Percentiles rank a stretch among this genome's conserved stretches.
Conservation (phyloP, 2,888 invertebrate genomes). For the Acanthopleura granulata region DNA sequence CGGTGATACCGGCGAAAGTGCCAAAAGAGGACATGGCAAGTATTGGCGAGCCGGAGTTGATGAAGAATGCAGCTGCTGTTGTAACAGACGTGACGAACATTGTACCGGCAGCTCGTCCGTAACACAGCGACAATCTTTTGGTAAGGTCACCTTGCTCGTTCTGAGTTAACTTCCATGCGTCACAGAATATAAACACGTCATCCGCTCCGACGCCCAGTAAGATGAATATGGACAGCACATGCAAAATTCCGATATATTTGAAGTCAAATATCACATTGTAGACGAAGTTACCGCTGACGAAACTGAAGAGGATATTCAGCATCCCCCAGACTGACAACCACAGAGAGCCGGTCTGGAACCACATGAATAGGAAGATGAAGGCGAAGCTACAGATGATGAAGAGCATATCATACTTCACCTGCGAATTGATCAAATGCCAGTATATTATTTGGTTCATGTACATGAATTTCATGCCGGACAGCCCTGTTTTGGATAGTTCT, state of each 20-base stretch:
- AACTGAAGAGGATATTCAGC: slow-evolving; percentile 22
- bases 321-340: slow-evolving; percentile 26
- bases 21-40: slow-evolving; percentile 37
- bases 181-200: slow-evolving; percentile 31
- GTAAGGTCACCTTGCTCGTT: slow-evolving; percentile 2
- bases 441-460: slow-evolving; percentile 19
- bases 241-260: slow-evolving; percentile 28
- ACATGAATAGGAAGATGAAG: slow-evolving; percentile 25
- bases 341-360: slow-evolving; percentile 23
- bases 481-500: neutral
- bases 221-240: slow-evolving; percentile 25
- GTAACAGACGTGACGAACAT: slow-evolving; percentile 36
- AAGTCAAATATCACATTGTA: slow-evolving; percentile 22
- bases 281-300: slow-evolving; percentile 22
- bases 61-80: slow-evolving; percentile 34
- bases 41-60: slow-evolving; percentile 36
- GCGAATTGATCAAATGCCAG: slow-evolving; percentile 8
- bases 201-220: slow-evolving; percentile 26
- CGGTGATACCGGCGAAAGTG: slow-evolving; percentile 33
- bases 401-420: slow-evolving; percentile 22
- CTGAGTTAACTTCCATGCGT: slow-evolving; percentile 25
- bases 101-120: slow-evolving; percentile 25
- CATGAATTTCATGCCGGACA: slow-evolving; percentile 14
- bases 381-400: slow-evolving; percentile 23
- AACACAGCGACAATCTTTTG: slow-evolving; percentile 22